Evolutionary conservation across 1,140 invertebrate genomes (phyloP).

Genomic region (Pachyrhynchus sulphureomaculatus): DNA sequence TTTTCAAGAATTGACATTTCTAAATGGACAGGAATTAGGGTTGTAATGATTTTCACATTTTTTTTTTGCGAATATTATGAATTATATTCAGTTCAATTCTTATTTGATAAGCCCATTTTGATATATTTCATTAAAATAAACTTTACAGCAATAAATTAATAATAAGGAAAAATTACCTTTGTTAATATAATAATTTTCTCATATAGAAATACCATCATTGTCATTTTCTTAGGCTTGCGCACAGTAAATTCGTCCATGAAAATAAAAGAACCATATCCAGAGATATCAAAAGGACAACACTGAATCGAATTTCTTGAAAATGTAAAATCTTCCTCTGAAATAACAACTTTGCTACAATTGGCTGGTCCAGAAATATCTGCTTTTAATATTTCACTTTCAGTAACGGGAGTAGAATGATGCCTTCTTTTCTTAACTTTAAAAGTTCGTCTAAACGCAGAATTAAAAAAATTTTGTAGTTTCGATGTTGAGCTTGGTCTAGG

Average conservation of each 20-base stretch:
- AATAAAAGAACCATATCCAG: slow-evolving; percentile 18
- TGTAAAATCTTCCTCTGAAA: not conserved
- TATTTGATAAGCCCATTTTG: too few relatives aligned
- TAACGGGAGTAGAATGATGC: not conserved
- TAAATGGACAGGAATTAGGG: too few relatives aligned
- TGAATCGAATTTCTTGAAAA: not conserved
- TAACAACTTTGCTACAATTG: not conserved
- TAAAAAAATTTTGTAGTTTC: not conserved
- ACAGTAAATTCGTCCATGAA: slow-evolving; percentile 25
- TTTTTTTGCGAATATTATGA: too few relatives aligned
- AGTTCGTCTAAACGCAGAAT: not conserved
- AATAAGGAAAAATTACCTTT: slow-evolving; percentile 4
- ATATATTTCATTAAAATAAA: too few relatives aligned
- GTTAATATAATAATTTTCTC: slow-evolving; percentile 26
- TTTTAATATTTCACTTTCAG: not conserved
- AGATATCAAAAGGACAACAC: slow-evolving; percentile 21
- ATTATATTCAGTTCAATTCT: too few relatives aligned
- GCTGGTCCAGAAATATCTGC: slow-evolving; percentile 6
- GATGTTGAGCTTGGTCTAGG: not conserved
- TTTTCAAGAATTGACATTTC: too few relatives aligned
- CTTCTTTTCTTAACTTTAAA: not conserved
- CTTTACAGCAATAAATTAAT: too few relatives aligned
- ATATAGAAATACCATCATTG: slow-evolving; percentile 18
- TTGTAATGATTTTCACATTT: too few relatives aligned
- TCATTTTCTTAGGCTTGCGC: slow-evolving; percentile 9